phyloP scores from a whole-genome alignment of 2,888 invertebrate genomes.

The Pyrrhia umbra region DNA sequence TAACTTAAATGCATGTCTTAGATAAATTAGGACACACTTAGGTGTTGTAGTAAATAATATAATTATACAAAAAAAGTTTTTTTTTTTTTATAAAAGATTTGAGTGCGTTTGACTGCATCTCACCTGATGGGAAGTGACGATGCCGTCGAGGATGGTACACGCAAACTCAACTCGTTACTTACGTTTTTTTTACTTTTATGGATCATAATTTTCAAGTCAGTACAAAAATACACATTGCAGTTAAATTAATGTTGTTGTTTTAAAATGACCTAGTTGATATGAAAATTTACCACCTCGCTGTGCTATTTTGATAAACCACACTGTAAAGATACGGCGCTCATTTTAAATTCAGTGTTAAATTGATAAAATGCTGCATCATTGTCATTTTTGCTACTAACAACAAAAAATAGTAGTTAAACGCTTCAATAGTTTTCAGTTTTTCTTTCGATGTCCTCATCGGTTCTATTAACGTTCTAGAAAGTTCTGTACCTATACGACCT shows the following conservation, averaged over 20 bases:
- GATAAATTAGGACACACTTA: no score
- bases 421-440: background rate
- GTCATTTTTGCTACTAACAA: background rate
- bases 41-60: no score
- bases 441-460: background rate
- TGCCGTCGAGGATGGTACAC: no score
- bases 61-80: no score
- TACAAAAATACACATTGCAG: background rate
- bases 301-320: conserved; percentile 50
- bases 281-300: conserved; percentile 28
- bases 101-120: no score
- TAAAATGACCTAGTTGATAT: conserved; percentile 46
- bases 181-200: no score
- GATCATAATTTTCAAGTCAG: background rate
- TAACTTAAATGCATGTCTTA: no score
- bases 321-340: conserved; percentile 43
- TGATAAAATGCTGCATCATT: conserved; percentile 22
- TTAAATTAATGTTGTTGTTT: conserved; percentile 1
- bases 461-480: no score
- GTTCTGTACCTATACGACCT: background rate
- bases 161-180: no score
- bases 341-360: conserved; percentile 20
- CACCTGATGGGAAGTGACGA: no score
- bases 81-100: no score
- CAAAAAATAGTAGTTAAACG: background rate